Percentiles rank a stretch among this genome's conserved stretches.
Evolutionary conservation across 2,113 vertebrate genomes (phyloP).

Genomic region (Hypomesus transpacificus): DNA sequence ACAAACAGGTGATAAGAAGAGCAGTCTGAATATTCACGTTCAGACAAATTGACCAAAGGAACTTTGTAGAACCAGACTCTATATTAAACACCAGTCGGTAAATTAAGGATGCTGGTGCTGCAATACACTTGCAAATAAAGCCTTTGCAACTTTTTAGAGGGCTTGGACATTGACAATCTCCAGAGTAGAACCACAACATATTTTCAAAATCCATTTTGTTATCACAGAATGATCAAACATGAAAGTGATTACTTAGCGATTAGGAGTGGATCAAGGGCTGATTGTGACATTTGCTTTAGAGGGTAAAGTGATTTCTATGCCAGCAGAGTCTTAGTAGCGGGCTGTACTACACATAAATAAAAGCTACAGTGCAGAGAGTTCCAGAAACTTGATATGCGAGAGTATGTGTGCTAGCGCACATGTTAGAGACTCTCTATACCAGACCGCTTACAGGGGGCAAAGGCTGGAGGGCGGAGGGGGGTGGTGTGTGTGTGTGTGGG

Average conservation of each 20-base stretch:
- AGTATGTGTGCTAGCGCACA: neutral
- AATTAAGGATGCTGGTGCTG: neutral
- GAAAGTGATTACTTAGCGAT: conserved; percentile 62
- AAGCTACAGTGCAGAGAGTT: conserved; percentile 3
- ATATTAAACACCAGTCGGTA: too few species aligned
- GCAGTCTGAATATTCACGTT: too few species aligned
- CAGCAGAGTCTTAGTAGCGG: conserved; percentile 1
- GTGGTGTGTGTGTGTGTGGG: neutral
- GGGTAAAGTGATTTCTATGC: conserved; percentile 11
- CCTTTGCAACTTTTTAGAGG: conserved; percentile 34
- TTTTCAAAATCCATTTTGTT: conserved; percentile 58
- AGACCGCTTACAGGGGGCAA: neutral
- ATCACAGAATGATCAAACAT: conserved; percentile 59
- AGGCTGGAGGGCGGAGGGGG: too few species aligned
- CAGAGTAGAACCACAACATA: conserved; percentile 37
- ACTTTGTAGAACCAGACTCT: too few species aligned
- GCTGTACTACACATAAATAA: neutral
- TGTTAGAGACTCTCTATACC: neutral
- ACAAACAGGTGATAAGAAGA: too few species aligned
- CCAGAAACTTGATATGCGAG: neutral
- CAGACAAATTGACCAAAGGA: too few species aligned
- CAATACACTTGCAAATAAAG: neutral
- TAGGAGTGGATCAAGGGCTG: conserved; percentile 61
- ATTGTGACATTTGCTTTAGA: conserved; percentile 61
- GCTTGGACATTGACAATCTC: conserved; percentile 44